These are phyloP conservation scores for Macrochelys suwanniensis DNA, from an alignment of 2,797 vertebrate species.

Conservation along the genomic window DNA sequence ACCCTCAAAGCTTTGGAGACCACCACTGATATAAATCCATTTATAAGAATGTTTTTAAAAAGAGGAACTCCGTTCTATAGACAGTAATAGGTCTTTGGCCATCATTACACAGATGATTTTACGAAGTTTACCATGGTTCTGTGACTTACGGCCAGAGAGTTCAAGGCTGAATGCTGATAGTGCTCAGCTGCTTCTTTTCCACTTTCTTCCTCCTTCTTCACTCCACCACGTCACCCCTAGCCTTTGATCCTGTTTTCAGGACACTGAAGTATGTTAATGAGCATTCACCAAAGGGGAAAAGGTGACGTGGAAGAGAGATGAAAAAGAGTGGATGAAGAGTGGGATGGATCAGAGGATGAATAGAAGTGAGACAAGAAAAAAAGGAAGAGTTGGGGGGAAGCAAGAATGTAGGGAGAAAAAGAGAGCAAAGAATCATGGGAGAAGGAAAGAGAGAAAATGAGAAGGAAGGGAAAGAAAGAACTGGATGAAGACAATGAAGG, in stretches of 20 bases:
- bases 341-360: background rate
- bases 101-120: no score
- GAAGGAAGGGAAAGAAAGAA: background rate
- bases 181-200: no score
- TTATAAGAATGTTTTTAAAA: no score
- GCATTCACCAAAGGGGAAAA: background rate
- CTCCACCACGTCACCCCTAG: background rate
- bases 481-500: background rate
- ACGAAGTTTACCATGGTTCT: background rate
- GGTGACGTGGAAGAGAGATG: fast-evolving
- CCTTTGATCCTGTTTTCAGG: background rate
- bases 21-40: no score
- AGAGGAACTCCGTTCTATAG: no score
- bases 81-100: no score
- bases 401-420: background rate
- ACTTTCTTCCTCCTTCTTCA: slow-evolving; percentile 33
- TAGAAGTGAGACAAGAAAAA: background rate
- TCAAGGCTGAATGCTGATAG: no score
- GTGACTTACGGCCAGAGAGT: no score
- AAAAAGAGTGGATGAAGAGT: background rate
- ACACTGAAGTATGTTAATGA: background rate
- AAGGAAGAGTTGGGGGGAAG: background rate
- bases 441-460: background rate
- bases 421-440: background rate
- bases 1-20: no score